Percentiles rank a stretch among this genome's conserved stretches.
Conservation (phyloP, 2,888 invertebrate genomes). For the Rotaria sp. region DNA sequence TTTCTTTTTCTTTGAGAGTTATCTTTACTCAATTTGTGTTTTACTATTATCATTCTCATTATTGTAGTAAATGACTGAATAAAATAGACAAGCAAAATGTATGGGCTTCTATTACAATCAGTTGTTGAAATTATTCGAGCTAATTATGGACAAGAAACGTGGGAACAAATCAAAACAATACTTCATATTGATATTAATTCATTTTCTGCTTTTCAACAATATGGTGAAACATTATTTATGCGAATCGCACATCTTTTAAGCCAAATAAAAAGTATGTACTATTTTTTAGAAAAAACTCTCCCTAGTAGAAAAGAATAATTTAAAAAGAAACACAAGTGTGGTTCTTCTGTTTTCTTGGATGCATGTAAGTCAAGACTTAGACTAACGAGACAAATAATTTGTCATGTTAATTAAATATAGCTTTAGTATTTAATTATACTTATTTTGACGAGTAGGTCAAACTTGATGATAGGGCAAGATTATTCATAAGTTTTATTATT, state of each 20-base stretch:
- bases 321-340: too few species aligned
- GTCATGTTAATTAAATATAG: too few species aligned
- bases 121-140: slow-evolving; percentile 82
- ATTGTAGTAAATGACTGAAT: neutral
- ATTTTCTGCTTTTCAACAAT: slow-evolving; percentile 72
- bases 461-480: too few species aligned
- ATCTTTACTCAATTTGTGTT: too few species aligned
- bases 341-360: neutral
- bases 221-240: slow-evolving; percentile 78
- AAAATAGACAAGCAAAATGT: slow-evolving; percentile 63
- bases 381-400: neutral
- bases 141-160: slow-evolving; percentile 85
- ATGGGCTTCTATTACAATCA: slow-evolving; percentile 86
- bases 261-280: slow-evolving; percentile 58
- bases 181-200: slow-evolving; percentile 79
- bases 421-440: too few species aligned
- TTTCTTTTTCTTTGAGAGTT: neutral
- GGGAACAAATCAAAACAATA: slow-evolving; percentile 79
- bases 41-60: too few species aligned
- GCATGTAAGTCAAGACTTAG: neutral
- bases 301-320: too few species aligned
- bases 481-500: too few species aligned
- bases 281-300: neutral
- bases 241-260: slow-evolving; percentile 62
- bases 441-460: too few species aligned